Evolutionary conservation across 2,113 vertebrate species (phyloP), one percentile per base, ranked within the genome.

Genomic region (Petroica traversi): DNA sequence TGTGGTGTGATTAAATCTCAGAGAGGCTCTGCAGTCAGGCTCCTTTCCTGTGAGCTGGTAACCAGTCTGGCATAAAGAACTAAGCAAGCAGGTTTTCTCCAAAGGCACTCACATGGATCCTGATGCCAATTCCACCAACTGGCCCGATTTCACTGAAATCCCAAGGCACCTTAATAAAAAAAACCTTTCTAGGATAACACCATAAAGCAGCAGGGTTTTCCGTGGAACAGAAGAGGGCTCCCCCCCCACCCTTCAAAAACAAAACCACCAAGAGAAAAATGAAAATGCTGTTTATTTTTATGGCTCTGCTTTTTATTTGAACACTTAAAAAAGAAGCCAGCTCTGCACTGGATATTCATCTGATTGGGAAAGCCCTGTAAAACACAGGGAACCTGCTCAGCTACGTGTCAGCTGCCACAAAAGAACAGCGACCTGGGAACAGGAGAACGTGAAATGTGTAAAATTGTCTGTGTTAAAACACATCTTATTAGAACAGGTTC

Each of bases 11-110:
- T 94, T 92, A 96, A 91, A 97, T 67, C 97, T 94, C 90, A 89
- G 71, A 96, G 92, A 95, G 88, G 89, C 78, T 86, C 88, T 15
- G 18, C 62, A 84, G 73, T 87, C 95, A 88, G 82, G 92, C 72
- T 73, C 91, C 93, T 96, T 95, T 75, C 74, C 93, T 96, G 92
- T 78, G 92, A 97, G 94, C 26, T 28, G 24, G 85, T 96, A 86
- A 95, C 94, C 92, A 96, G 91, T 95, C 95, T 98, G 97, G 98
- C 97, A 93, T 59, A 45, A 93, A 96, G 93, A 97, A 94, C 94
- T 97, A 95, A 98, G 96, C 93, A 97, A 90, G 96, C 81, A 97
- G 95, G 97, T 97, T 97, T 97, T 90, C 97, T 97, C 97, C 95
- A 96, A 98, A 97, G 97, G 92, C 81, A 89, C 91, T 93, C 81